Base-by-base conservation (phyloP, 2,888 invertebrate species). In the Drosophila eohydei region DNA sequence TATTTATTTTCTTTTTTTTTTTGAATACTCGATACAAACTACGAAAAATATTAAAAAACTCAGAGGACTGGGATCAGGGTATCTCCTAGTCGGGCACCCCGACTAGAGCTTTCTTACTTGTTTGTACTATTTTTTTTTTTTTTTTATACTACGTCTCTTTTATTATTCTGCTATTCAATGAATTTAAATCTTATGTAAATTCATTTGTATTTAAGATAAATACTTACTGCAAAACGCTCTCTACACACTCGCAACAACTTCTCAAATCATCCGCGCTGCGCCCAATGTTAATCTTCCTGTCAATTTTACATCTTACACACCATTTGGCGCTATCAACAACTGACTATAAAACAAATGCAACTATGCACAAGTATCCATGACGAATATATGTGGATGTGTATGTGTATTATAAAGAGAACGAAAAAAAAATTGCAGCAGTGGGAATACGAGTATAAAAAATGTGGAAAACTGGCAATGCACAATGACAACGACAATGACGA, bases 401-500 rank as follows among this genome's bases (percentile, higher is more conserved):
- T 43, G 21, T 32, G 21, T 56, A 14, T 41, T 14, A 11, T 28
- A 32, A 16, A 40, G 2, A 32, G 11, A 48, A 30, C 4, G n/a
- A 50, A 16, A 16, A n/a, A 32, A 67, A 64, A 60, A 50, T 26
- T 16, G 36, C 48, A 50, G 56, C 34, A 55, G 9, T 21, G 41
- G 40, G 55, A 40, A 62, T 50, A 55, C 14, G 21, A 70, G 69
- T 51, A 40, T 40, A 44, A 54, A 71, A 59, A 67, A 65, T 51
- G 58, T 57, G 66, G 58, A 65, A 62, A 62, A 46, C 70, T 63
- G 78, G 73, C 74, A 80, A 83, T 74, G 67, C 70, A 70, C 74
- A 83, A 68, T 75, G 70, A 78, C 84, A 83, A 74, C 78, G 74
- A 81, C 89, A 90, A 89, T 87, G 88, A 90, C 89, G 87, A 88